A percentile compares a stretch with the other conserved stretches of the same genome.
Evolutionary conservation across 2,113 vertebrate species (phyloP).

Genomic region (Typhlomys cinereus): DNA sequence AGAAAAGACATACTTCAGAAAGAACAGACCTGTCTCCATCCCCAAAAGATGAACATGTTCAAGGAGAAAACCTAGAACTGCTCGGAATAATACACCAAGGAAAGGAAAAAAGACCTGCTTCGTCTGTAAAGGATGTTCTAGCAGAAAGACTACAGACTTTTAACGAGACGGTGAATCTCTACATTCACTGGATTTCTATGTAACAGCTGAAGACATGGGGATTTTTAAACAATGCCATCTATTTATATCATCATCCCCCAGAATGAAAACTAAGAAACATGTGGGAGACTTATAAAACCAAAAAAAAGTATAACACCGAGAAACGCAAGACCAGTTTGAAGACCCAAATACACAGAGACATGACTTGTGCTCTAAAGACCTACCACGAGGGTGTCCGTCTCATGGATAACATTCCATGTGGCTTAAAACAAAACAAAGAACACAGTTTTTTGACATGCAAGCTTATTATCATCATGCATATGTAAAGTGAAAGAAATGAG

Average conservation of each 20-base stretch:
- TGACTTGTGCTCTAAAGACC: neutral
- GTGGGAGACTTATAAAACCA: neutral
- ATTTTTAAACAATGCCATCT: neutral
- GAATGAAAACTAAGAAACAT: neutral
- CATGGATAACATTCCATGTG: too few relatives aligned
- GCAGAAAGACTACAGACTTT: too few relatives aligned
- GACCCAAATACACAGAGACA: neutral
- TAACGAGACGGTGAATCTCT: too few relatives aligned
- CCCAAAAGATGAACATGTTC: neutral
- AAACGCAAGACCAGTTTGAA: neutral
- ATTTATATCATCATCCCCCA: neutral
- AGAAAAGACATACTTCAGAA: neutral
- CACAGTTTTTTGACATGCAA: neutral
- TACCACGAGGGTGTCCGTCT: too few relatives aligned
- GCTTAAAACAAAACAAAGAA: too few relatives aligned
- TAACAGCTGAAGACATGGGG: neutral
- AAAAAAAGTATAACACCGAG: neutral
- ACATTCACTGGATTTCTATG: neutral
- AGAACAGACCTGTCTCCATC: neutral
- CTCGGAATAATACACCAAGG: neutral
- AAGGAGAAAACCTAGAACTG: neutral
- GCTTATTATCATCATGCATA: neutral
- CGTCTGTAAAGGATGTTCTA: too few relatives aligned
- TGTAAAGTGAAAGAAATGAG: neutral
- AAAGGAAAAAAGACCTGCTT: too few relatives aligned